Evolutionary conservation across 1,140 invertebrate species (phyloP).

Genomic region (Drosophila pseudoobscura): DNA sequence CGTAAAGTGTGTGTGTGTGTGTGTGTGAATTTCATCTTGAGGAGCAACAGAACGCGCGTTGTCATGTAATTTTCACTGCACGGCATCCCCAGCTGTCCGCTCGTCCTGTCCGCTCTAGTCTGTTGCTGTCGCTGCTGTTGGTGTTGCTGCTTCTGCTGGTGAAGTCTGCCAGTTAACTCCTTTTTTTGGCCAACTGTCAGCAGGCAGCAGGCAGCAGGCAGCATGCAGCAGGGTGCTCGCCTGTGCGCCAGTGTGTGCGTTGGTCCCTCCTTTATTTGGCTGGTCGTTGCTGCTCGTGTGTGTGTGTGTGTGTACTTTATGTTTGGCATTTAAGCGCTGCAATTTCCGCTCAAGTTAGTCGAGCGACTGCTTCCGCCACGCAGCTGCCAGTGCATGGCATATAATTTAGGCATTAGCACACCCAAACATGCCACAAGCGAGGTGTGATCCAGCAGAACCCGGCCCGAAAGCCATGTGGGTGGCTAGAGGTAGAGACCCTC

Average conservation of each 20-base stretch:
- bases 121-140: constrained; percentile 30
- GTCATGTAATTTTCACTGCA: constrained; percentile 71
- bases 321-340: constrained; percentile 76
- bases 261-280: constrained; percentile 43
- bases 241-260: constrained; percentile 21
- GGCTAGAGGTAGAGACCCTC: too few species aligned
- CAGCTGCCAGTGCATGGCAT: constrained; percentile 69
- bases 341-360: constrained; percentile 76
- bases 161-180: constrained; percentile 31
- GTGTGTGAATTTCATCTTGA: constrained; percentile 53
- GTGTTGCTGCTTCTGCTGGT: constrained; percentile 23
- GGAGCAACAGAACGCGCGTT: constrained; percentile 56
- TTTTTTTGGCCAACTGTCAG: constrained; percentile 62
- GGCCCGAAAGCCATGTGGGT: background rate
- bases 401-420: constrained; percentile 77
- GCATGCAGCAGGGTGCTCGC: constrained; percentile 7
- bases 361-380: constrained; percentile 72
- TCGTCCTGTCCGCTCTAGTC: constrained; percentile 34
- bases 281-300: background rate
- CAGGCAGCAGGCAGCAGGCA: constrained; percentile 22
- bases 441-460: background rate
- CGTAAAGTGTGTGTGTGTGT: constrained; percentile 20
- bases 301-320: constrained; percentile 59
- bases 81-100: constrained; percentile 18
- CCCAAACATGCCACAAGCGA: constrained; percentile 31